Evolutionary conservation across 2,888 invertebrate genomes (phyloP), one percentile per base, ranked within the genome.

Genomic region (Rosalia funebris): DNA sequence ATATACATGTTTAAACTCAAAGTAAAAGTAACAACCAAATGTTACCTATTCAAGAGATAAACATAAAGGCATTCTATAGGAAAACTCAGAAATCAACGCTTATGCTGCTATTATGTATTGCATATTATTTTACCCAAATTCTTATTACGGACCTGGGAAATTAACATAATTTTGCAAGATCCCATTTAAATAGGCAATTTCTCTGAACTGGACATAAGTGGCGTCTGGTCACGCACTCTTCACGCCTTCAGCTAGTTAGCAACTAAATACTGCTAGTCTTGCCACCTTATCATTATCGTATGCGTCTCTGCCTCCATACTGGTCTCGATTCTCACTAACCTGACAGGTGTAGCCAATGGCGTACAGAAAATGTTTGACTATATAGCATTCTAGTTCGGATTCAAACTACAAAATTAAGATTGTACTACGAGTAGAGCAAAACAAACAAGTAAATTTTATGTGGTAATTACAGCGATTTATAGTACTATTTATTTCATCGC

Each of bases 191-290:
- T 52, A 42, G 44, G 41, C 34, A 53, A 58, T 58, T 58, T 45
- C 32, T 12, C 20, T 52, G 42, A 20, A 50, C 42, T 9, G 15
- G 58, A 53, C 53, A 25, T 53, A 53, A 53, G 64, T 68, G 65
- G 66, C 65, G 59, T 57, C 57, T 54, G 62, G 68, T 70, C 66
- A 68, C 68, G 70, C 68, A 70, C 63, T 66, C 63, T 65, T 70
- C 66, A 62, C 70, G 68, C 70, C 68, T 64, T 60, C 25, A 65
- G 62, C 66, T 65, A 63, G 63, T 67, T 66, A 67, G 62, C 63
- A 65, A 52, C 62, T 63, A 60, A 66, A 66, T 62, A 62, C 60
- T 56, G 61, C 58, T 50, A 53, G 55, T 61, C 57, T 58, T 60
- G 64, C 55, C 55, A 61, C 62, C 66, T 65, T 65, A 58, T 66